Conservation (phyloP, 2,888 invertebrate genomes). For the Venustoraphidia nigricollis region DNA sequence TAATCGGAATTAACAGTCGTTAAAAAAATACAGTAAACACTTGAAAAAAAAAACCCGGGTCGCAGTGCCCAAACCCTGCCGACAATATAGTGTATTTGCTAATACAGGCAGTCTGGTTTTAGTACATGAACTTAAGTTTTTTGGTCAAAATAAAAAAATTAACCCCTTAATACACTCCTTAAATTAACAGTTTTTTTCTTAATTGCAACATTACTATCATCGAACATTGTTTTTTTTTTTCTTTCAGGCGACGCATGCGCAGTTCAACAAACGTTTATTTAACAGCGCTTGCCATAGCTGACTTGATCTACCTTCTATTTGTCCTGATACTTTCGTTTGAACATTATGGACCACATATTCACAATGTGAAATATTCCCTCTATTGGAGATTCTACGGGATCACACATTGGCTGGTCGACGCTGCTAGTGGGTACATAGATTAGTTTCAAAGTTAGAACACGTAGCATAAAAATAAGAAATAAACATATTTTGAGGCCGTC, state of each 20-base stretch:
- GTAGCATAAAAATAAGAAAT: slow-evolving; percentile 1
- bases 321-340: slow-evolving; percentile 43
- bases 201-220: no score
- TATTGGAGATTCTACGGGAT: slow-evolving; percentile 45
- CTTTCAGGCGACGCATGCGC: slow-evolving; percentile 45
- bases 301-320: slow-evolving; percentile 51
- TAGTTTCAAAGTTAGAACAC: not conserved
- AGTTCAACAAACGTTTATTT: slow-evolving; percentile 62
- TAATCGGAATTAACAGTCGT: no score
- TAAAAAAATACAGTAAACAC: no score
- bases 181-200: no score
- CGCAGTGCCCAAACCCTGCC: no score
- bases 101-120: no score
- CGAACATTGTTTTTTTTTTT: slow-evolving; percentile 7
- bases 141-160: no score
- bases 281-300: slow-evolving; percentile 54
- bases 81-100: no score
- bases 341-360: slow-evolving; percentile 36
- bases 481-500: no score
- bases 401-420: slow-evolving; percentile 47
- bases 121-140: no score
- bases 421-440: slow-evolving; percentile 37
- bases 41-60: no score
- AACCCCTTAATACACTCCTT: no score
- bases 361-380: slow-evolving; percentile 31